phyloP scores from a whole-genome alignment of 2,888 invertebrate species.

The Drymonia ruficornis region DNA sequence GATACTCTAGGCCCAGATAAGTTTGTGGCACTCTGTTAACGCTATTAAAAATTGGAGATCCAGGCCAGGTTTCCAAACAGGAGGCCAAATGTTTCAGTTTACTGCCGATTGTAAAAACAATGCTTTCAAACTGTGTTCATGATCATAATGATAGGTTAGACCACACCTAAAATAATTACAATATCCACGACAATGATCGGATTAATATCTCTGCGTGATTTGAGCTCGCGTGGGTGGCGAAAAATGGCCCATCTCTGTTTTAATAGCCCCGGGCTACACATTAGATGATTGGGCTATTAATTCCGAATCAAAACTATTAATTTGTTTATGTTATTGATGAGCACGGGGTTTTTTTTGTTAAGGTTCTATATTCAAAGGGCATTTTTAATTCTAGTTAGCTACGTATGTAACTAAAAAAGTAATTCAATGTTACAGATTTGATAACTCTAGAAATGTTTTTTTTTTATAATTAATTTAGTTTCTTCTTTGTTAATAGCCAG shows the following conservation, averaged over 20 bases:
- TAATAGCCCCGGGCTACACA: conserved; percentile 34
- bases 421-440: too few species aligned
- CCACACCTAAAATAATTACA: conserved; percentile 12
- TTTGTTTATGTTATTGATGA: conserved; percentile 28
- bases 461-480: too few species aligned
- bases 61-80: too few species aligned
- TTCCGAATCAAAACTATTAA: conserved; percentile 37
- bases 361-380: conserved; percentile 9
- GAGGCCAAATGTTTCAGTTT: too few species aligned
- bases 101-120: too few species aligned
- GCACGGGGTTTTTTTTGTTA: conserved; percentile 15
- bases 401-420: too few species aligned
- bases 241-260: conserved; percentile 41
- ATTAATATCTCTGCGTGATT: conserved; percentile 19
- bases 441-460: too few species aligned
- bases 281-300: conserved; percentile 40
- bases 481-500: too few species aligned
- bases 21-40: too few species aligned
- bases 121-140: not conserved
- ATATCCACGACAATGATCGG: conserved; percentile 16
- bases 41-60: too few species aligned
- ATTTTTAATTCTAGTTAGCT: too few species aligned
- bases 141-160: not conserved
- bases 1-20: too few species aligned
- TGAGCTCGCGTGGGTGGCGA: conserved; percentile 39